phyloP scores from a whole-genome alignment of 2,888 invertebrate species.

The Lumbricus terrestris region DNA sequence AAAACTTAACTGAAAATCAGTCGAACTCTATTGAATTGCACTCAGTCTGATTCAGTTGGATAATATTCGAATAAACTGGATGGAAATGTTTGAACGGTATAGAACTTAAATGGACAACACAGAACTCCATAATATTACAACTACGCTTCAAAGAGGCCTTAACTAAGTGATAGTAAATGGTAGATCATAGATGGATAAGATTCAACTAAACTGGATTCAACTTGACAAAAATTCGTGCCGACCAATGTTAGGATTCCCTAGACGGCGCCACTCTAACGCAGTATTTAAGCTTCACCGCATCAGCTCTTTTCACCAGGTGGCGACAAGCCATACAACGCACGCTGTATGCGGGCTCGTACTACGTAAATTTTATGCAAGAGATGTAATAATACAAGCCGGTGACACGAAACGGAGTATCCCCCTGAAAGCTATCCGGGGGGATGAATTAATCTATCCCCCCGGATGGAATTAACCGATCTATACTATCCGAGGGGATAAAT shows the following conservation, averaged over 20 bases:
- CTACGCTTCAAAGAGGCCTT: no score
- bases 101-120: background rate
- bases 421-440: no score
- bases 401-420: no score
- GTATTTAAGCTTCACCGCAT: background rate
- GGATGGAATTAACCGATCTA: no score
- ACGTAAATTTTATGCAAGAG: background rate
- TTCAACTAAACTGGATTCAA: background rate
- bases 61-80: background rate
- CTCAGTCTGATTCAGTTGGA: background rate
- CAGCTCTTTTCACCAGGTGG: background rate
- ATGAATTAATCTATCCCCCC: no score
- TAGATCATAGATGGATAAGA: no score
- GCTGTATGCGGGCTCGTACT: background rate
- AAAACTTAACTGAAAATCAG: no score
- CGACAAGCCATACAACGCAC: background rate
- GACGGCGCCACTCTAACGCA: background rate
- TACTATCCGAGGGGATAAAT: no score
- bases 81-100: no score
- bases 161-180: no score
- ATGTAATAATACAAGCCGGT: no score
- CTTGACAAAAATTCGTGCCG: background rate
- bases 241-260: background rate
- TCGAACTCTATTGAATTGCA: background rate
- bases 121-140: no score